Base-by-base conservation (phyloP, 2,113 vertebrate species). In the Limanda limanda region DNA sequence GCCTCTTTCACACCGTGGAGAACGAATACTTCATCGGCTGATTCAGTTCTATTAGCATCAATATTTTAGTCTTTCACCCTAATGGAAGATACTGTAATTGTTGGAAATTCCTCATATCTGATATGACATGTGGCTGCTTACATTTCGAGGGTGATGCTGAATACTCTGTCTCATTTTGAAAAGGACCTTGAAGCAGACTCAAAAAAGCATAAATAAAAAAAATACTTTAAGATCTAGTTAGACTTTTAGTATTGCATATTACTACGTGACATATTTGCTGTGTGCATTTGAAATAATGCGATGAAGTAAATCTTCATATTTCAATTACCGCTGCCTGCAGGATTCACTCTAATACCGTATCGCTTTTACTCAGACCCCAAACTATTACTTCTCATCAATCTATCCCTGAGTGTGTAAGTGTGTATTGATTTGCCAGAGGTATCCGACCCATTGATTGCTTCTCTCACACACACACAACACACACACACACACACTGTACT, bases 341-440 rank as follows among this genome's bases (percentile, higher is more conserved):
- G 17, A 20, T 55, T 59, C 70, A 31, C 37, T 59, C 45, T 47
- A 40, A 15, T 17, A 47, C 54, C 77, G 65, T 61, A 69, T 82
- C 65, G 63, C 60, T 11, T 0, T 2, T 4, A 23, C 65, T 54
- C 52, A 55, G 57, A 71, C 51, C 69, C 55, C 59, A 27, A 65
- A 45, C 66, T 65, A 47, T 70, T 76, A 70, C 75, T 61, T 77
- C 54, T 56, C 64, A 80, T 81, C 69, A 73, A 54, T 76, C 61
- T 1, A 24, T 63, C 56, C 14, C 62, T 21, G 56, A 68, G 40
- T 24, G 61, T 75, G 69, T 55, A 58, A 78, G 23, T 23, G 61
- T 63, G 72, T 85, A 85, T 83, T 60, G 83, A 85, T 88, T 91
- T 74, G 87, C 81, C 79, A 71, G 78, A 85, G 84, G 86, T 88